Base-by-base conservation (phyloP, 2,797 vertebrate species). In the Enteromius treurensis region DNA sequence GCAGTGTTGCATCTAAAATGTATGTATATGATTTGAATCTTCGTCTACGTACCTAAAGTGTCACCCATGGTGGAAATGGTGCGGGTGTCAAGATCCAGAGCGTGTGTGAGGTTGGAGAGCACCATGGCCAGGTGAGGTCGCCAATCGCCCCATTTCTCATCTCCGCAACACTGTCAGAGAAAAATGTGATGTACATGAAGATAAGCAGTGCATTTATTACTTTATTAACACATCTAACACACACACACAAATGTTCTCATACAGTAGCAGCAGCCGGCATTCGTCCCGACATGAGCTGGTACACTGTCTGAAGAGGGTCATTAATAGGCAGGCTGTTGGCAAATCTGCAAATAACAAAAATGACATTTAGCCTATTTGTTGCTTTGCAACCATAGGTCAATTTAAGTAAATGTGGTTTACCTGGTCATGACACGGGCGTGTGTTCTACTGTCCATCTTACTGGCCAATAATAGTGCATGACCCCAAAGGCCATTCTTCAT, bases 71-170 rank as follows among this genome's bases (percentile, higher is more conserved):
- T 99, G 73, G 94, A 93, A 89, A 99, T 97, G 0, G 98, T 97
- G 89, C 97, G 94, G 11, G 95, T 95, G 88, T 98, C 97, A 88
- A 98, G 94, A 8, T 99, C 97, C 88, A 96, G 68, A 0, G 95
- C 95, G 90, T 95, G 96, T 17, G 95, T 97, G 89, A 99, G 91
- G 92, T 99, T 99, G 62, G 98, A 99, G 84, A 99, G 90, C 83
- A 99, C 96, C 98, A 99, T 99, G 23, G 98, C 97, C 75, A 99
- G 93, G 75, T 99, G 98, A 15, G 98, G 98, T 77, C 98, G 95
- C 98, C 98, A 99, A 89, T 99, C 98, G 2, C 98, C 98, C 98
- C 98, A 99, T 87, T 97, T 99, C 90, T 99, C 98, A 76, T 99
- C 98, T 86, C 98, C 98, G 64, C 98, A 99, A 87, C 97, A 99